Evolutionary conservation across 2,113 vertebrate genomes (phyloP).

Genomic region (Brienomyrus longianalis): DNA sequence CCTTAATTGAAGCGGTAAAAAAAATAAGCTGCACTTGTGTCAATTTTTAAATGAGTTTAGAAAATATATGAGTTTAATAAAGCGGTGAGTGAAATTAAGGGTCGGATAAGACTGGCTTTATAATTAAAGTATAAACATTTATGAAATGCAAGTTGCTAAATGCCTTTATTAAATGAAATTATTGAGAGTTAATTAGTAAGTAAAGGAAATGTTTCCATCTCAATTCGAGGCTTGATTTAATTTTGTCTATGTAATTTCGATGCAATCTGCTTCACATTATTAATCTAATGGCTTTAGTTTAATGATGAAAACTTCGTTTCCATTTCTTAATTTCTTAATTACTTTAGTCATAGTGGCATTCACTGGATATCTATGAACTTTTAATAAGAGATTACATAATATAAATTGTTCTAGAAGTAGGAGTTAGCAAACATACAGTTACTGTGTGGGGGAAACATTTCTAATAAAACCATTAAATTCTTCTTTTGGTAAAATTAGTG

Average conservation of each 20-base stretch:
- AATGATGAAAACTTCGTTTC: neutral
- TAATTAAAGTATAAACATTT: neutral
- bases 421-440: neutral
- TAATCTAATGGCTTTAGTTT: neutral
- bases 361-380: neutral
- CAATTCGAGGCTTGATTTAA: neutral
- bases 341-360: neutral
- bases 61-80: neutral
- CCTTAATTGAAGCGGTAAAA: neutral
- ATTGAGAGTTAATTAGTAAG: neutral
- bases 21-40: neutral
- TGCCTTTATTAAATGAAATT: neutral
- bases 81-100: neutral
- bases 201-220: neutral
- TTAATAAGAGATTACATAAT: neutral
- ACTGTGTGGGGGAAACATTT: neutral
- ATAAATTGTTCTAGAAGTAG: neutral
- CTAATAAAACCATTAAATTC: neutral
- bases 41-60: neutral
- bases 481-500: neutral
- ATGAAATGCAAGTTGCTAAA: neutral
- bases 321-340: neutral
- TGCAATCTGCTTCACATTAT: neutral
- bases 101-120: neutral
- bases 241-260: neutral